A percentile compares a stretch with the other conserved stretches of the same genome.
Evolutionary conservation across 2,797 vertebrate species (phyloP).

Genomic region (Otolemur crassicaudatus): DNA sequence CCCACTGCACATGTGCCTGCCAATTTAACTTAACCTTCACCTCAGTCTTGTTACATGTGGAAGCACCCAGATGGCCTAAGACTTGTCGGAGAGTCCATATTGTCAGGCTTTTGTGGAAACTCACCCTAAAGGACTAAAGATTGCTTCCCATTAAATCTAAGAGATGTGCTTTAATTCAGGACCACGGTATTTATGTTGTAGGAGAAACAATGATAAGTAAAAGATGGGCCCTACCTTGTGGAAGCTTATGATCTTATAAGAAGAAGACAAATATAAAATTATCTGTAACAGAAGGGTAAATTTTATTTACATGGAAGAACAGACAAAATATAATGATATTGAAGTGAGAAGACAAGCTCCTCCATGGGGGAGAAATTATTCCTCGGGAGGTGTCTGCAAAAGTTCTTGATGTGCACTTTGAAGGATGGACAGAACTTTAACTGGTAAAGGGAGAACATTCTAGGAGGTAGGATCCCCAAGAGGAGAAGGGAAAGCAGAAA

Average conservation of each 20-base stretch:
- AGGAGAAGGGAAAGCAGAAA: conserved; percentile 68
- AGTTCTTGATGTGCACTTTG: background rate
- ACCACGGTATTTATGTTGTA: background rate
- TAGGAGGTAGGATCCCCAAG: background rate
- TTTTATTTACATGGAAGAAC: conserved; percentile 20
- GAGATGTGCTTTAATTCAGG: conserved; percentile 44
- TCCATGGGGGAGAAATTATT: background rate
- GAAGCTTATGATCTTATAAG: background rate
- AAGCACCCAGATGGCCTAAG: conserved; percentile 27
- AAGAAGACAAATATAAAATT: background rate
- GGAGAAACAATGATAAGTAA: background rate
- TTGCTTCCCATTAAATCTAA: background rate
- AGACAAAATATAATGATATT: conserved; percentile 26
- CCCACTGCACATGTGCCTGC: background rate
- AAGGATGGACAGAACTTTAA: background rate
- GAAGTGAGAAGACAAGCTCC: background rate
- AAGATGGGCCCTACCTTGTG: background rate
- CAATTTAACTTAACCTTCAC: background rate
- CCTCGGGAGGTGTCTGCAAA: background rate
- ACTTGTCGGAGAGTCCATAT: conserved; percentile 28
- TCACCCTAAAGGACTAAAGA: background rate
- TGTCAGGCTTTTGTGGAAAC: conserved; percentile 43
- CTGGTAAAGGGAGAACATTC: conserved; percentile 16
- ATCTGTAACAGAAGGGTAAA: background rate
- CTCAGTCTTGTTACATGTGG: background rate